Conservation (phyloP, 2,888 invertebrate species). For the Plusia festucae region DNA sequence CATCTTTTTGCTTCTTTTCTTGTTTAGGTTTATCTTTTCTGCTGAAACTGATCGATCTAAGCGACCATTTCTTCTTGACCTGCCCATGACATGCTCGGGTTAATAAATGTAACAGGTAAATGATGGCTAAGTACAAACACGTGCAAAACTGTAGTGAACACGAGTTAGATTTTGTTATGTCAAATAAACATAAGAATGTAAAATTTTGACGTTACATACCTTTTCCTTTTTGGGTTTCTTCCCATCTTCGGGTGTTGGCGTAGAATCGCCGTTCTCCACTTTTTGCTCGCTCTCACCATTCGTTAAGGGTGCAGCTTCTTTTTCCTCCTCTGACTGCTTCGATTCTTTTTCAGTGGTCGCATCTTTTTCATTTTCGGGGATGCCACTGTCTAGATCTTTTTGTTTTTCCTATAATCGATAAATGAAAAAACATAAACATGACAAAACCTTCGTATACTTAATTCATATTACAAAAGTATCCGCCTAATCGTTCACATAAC, state of each 20-base stretch:
- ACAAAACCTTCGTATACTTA: neutral
- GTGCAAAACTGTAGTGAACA: conserved; percentile 51
- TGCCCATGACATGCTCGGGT: conserved; percentile 76
- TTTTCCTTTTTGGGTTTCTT: conserved; percentile 92
- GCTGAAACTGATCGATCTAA: conserved; percentile 96
- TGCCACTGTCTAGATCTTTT: conserved; percentile 88
- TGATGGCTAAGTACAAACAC: conserved; percentile 63
- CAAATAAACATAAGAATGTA: conserved; percentile 13
- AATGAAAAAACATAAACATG: conserved; percentile 7
- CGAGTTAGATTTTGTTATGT: conserved; percentile 42
- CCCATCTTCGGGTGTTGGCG: conserved; percentile 81
- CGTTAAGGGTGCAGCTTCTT: conserved; percentile 73
- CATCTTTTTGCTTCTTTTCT: conserved; percentile 90
- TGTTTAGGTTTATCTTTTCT: conserved; percentile 96
- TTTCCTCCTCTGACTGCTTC: conserved; percentile 74
- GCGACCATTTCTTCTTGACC: conserved; percentile 97
- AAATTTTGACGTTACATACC: conserved; percentile 67
- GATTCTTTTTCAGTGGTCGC: conserved; percentile 91
- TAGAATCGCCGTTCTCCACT: conserved; percentile 78
- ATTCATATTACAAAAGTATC: too few species aligned
- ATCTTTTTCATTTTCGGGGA: conserved; percentile 92
- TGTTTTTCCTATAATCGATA: conserved; percentile 88
- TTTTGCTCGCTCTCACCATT: conserved; percentile 84
- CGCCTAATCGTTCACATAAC: too few species aligned
- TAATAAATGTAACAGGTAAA: conserved; percentile 62